Conservation (phyloP, 2,113 vertebrate species). For the Phyllostomus discolor region DNA sequence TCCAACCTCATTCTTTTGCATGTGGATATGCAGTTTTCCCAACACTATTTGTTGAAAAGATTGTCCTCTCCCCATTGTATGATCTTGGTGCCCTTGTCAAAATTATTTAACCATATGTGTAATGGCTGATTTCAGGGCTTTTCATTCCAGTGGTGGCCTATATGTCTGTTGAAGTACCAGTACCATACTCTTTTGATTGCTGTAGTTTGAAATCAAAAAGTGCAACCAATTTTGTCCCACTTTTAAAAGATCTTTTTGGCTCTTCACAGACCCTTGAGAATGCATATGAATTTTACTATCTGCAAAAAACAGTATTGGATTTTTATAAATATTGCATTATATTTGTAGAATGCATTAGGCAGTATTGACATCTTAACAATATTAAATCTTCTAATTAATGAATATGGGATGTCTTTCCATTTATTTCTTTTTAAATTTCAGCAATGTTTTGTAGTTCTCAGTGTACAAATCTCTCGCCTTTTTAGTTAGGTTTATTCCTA, state of each 20-base stretch:
- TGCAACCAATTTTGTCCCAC: not conserved
- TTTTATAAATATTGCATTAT: not conserved
- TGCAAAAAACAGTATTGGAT: not conserved
- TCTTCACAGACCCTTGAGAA: not conserved
- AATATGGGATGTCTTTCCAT: not conserved
- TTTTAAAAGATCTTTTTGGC: not conserved
- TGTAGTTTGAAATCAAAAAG: not conserved
- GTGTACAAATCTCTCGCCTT: not conserved
- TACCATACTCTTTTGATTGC: not conserved
- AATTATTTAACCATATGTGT: not conserved
- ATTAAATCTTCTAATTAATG: not conserved
- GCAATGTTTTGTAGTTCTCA: not conserved
- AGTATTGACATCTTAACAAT: not conserved
- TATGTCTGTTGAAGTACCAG: not conserved
- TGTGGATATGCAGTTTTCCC: not conserved
- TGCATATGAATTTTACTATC: not conserved
- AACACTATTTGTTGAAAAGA: not conserved
- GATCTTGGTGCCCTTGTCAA: not conserved
- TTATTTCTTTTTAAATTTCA: not conserved
- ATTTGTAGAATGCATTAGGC: not conserved
- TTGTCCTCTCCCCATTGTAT: not conserved
- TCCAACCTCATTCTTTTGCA: slow-evolving; percentile 23
- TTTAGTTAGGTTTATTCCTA: not conserved
- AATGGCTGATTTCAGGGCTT: not conserved
- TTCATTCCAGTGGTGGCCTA: not conserved